Evolutionary conservation across 2,797 vertebrate genomes (phyloP).

Genomic region (Anniella stebbinsi): DNA sequence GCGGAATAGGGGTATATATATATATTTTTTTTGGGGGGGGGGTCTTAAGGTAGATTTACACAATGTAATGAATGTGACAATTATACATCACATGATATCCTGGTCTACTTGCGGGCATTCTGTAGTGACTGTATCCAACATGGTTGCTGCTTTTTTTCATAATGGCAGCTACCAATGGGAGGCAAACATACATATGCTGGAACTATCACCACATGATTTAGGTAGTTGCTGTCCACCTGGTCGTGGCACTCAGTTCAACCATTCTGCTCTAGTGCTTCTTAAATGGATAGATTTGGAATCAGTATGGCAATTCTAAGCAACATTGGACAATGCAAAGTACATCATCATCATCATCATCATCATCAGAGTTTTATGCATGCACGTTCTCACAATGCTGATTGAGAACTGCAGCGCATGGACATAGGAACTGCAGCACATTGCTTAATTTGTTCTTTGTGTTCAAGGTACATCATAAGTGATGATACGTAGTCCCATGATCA

Average conservation of each 20-base stretch:
- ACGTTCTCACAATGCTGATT: background rate
- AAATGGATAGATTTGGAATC: background rate
- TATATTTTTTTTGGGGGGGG: background rate
- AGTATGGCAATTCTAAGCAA: background rate
- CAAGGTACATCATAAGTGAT: background rate
- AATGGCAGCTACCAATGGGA: background rate
- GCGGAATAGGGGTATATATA: too few relatives aligned
- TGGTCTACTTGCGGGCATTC: background rate
- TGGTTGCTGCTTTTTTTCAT: too few relatives aligned
- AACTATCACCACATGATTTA: too few relatives aligned
- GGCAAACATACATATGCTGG: background rate
- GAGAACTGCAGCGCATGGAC: background rate
- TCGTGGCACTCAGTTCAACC: background rate
- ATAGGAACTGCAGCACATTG: background rate
- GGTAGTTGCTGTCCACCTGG: background rate
- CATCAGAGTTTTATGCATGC: too few relatives aligned
- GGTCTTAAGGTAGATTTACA: background rate
- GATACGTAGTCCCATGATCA: background rate
- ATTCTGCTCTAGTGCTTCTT: background rate
- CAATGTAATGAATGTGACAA: background rate
- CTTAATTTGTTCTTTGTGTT: background rate
- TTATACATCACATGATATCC: background rate
- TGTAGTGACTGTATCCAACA: background rate
- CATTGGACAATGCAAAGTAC: background rate
- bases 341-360: background rate